Percentiles rank a stretch among this genome's conserved stretches.
phyloP scores from a whole-genome alignment of 2,113 vertebrate genomes.

The Aramus guarauna region DNA sequence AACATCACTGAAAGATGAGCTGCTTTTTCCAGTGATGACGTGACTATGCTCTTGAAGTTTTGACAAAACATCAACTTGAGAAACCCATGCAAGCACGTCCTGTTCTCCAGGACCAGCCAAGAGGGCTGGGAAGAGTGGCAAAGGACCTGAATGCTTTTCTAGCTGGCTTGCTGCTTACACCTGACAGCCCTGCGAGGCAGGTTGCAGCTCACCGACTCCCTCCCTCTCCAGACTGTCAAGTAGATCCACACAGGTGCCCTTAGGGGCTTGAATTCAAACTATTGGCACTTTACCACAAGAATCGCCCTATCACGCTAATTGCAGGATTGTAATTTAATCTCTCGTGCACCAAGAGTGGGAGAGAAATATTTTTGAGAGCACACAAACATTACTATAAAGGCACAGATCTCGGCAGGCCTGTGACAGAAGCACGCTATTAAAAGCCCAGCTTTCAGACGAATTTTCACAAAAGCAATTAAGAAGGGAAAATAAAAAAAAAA shows the following conservation, averaged over 20 bases:
- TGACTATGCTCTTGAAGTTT: rapidly evolving
- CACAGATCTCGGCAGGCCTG: neutral
- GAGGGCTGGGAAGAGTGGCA: neutral
- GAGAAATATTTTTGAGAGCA: neutral
- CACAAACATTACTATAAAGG: neutral
- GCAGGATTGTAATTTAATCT: neutral
- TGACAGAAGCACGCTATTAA: neutral
- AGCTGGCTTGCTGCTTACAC: neutral
- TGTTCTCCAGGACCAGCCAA: neutral
- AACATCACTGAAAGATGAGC: neutral
- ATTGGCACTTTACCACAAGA: neutral
- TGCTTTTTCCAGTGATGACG: neutral
- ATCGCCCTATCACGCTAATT: neutral
- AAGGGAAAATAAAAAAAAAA: neutral
- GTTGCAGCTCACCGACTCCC: neutral
- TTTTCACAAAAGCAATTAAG: neutral
- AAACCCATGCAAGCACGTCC: neutral
- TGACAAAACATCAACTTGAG: neutral
- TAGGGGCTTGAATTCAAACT: neutral
- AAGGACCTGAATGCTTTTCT: too few relatives aligned
- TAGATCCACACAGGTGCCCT: neutral
- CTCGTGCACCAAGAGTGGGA: neutral
- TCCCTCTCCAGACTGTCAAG: neutral
- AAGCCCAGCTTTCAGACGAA: neutral
- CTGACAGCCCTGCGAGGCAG: neutral